Evolutionary conservation across 1,140 invertebrate genomes (phyloP), one percentile per base, ranked within the genome.

Genomic region (Dendrolimus punctatus): DNA sequence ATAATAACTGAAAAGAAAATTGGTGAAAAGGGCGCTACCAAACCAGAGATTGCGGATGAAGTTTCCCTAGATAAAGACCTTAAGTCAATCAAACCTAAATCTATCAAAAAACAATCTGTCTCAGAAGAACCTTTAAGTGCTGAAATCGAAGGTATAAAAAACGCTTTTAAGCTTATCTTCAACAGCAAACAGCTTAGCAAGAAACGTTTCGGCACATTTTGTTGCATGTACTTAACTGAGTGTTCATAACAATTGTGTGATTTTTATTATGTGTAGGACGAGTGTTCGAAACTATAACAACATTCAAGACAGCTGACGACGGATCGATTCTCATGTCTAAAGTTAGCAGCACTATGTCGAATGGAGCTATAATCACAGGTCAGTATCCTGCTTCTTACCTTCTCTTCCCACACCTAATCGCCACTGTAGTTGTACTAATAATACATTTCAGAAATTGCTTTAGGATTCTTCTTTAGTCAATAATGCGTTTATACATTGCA

Each of bases 271-370:
- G 80, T 86, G 76, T 86, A 86, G 83, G 80, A 61, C 80, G 81
- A 80, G 83, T 87, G 77, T 77, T 89, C 85, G 86, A 91, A 89
- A 89, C 89, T 75, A 81, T 88, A 72, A 88, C 87, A 80, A 89
- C 84, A 66, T 90, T 82, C 88, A 90, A 88, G 85, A 87, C 88
- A 62, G 88, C 86, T 57, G 84, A 85, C 46, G 85, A 88, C 50
- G 90, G 89, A 64, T 90, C 90, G 59, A 92, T 90, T 60, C 88
- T 91, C 58, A 89, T 90, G 49, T 90, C 91, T 71, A 90, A 90
- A 63, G 87, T 90, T 64, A 90, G 88, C 80, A 91, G 90, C 54
- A 89, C 86, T 52, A 87, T 84, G 46, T 89, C 90, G 54, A 90
- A 91, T 60, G 89, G 90, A 73, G 89, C 90, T 58, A 89, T 90